Conservation (phyloP, 2,888 invertebrate genomes). For the Parnassius orleans region DNA sequence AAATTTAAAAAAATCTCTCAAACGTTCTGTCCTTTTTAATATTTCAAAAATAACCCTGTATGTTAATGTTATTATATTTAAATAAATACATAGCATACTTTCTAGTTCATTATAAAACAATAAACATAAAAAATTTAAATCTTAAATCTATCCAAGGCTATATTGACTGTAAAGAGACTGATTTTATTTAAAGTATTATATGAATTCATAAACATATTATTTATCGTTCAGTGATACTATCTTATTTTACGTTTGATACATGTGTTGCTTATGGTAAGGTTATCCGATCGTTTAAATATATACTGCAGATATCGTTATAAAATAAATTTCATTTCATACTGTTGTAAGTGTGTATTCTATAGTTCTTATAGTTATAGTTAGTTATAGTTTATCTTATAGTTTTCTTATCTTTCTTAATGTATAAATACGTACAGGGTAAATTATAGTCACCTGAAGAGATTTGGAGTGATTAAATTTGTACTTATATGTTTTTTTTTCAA, state of each 20-base stretch:
- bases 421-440: slow-evolving; percentile 43
- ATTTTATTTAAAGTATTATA: slow-evolving; percentile 37
- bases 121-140: background rate
- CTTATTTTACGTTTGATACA: background rate
- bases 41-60: too few relatives aligned
- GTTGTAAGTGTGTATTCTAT: background rate
- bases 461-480: slow-evolving; percentile 9
- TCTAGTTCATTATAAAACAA: too few relatives aligned
- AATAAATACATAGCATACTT: too few relatives aligned
- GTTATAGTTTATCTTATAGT: background rate
- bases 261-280: background rate
- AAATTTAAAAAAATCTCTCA: too few relatives aligned
- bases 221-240: slow-evolving; percentile 18
- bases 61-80: too few relatives aligned
- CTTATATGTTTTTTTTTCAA: background rate
- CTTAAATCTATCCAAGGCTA: slow-evolving; percentile 35
- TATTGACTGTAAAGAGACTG: slow-evolving; percentile 47
- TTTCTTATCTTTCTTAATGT: slow-evolving; percentile 28
- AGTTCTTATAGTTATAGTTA: too few relatives aligned
- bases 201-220: background rate
- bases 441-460: slow-evolving; percentile 31
- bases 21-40: too few relatives aligned
- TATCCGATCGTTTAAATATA: background rate
- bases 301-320: background rate
- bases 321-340: background rate